These are phyloP conservation scores for Urocynchramus pylzowi DNA, from an alignment of 2,113 vertebrate species.

Conservation along the genomic window DNA sequence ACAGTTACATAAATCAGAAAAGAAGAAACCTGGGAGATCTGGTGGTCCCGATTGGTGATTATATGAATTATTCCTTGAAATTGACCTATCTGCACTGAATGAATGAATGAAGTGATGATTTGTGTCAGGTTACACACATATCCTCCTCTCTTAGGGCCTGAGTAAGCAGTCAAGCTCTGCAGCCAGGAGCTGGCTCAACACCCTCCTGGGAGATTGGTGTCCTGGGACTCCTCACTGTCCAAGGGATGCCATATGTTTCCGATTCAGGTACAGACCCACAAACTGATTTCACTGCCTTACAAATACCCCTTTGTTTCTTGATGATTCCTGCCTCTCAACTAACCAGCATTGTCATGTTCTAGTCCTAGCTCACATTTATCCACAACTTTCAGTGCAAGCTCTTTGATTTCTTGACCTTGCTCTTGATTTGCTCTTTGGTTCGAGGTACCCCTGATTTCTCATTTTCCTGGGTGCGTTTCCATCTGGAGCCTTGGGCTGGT, in stretches of 20 bases:
- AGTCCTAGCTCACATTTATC: neutral
- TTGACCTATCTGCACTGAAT: neutral
- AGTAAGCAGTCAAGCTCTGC: neutral
- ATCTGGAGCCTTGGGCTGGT: neutral
- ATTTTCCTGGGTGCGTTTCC: neutral
- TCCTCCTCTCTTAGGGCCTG: neutral
- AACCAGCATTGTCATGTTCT: neutral
- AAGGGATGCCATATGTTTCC: neutral
- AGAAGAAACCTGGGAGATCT: neutral
- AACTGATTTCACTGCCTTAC: neutral
- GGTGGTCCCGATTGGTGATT: fast-evolving
- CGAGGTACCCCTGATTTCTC: neutral
- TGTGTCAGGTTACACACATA: neutral
- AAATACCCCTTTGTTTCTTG: neutral
- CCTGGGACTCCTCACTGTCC: neutral
- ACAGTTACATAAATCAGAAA: neutral
- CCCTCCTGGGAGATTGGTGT: neutral
- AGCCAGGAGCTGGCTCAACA: neutral
- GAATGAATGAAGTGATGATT: neutral
- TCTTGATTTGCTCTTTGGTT: neutral
- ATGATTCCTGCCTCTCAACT: neutral
- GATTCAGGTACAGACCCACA: neutral
- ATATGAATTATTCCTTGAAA: neutral
- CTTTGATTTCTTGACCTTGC: neutral
- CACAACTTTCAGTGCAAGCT: neutral